These are phyloP conservation scores for Omphaloscelis lunosa DNA, from an alignment of 2,888 invertebrate genomes.

Conservation along the genomic window DNA sequence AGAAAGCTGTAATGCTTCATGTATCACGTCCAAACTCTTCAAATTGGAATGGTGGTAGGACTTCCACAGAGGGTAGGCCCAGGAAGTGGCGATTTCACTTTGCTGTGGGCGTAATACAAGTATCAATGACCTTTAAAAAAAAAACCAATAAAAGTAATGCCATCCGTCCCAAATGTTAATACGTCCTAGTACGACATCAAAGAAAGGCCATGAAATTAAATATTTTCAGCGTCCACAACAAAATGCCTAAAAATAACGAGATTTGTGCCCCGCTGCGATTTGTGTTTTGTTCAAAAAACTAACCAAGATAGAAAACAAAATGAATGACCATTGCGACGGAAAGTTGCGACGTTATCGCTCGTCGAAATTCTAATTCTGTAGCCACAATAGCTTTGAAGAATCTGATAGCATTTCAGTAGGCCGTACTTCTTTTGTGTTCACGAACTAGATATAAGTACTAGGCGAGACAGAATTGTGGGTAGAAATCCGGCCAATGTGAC, in stretches of 20 bases:
- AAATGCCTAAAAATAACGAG: constrained; percentile 10
- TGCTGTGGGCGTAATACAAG: not conserved
- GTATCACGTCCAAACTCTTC: not conserved
- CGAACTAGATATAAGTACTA: not conserved
- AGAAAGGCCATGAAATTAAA: constrained; percentile 14
- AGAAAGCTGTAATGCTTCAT: not conserved
- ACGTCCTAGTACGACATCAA: not conserved
- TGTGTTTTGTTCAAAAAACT: constrained; percentile 24
- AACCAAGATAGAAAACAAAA: constrained; percentile 33
- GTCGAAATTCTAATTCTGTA: constrained; percentile 26
- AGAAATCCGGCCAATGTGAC: not conserved
- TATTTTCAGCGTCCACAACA: constrained; percentile 1
- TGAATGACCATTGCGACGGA: constrained; percentile 26
- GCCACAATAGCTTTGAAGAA: not conserved
- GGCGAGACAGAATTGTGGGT: not conserved
- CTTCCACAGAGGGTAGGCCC: not conserved
- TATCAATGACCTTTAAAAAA: not conserved
- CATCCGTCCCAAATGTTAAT: not conserved
- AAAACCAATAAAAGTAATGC: not conserved
- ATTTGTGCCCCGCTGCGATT: constrained; percentile 12
- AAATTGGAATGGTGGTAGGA: not conserved
- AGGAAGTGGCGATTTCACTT: not conserved
- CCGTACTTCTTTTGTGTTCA: not conserved
- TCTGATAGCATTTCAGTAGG: constrained; percentile 33
- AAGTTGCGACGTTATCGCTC: constrained; percentile 28